A percentile compares a stretch with the other conserved stretches of the same genome.
Conservation (phyloP, 2,888 invertebrate genomes). For the Stegana nigrithorax region DNA sequence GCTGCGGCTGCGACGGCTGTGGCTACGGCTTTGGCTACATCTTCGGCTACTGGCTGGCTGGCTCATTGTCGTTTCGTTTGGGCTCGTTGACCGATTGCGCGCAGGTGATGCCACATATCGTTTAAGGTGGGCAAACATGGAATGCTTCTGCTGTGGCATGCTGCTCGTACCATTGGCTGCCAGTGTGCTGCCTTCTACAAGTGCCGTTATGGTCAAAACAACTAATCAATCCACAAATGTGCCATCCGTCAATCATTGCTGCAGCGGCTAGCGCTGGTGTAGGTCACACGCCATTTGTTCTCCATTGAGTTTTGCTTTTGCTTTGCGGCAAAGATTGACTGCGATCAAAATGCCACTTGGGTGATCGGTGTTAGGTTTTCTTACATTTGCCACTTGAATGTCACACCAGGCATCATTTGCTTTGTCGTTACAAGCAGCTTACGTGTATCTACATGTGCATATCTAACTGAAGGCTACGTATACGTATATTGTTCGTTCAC, state of each 20-base stretch:
- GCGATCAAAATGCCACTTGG: conserved; percentile 54
- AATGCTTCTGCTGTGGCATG: not conserved
- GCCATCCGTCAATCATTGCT: conserved; percentile 57
- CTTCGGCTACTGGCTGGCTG: too few species aligned
- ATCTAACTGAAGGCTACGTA: too few species aligned
- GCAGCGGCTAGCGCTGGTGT: conserved; percentile 38
- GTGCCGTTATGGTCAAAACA: conserved; percentile 59
- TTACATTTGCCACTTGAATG: conserved; percentile 41
- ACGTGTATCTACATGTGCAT: too few species aligned
- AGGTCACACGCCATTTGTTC: conserved; percentile 43
- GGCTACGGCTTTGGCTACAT: too few species aligned
- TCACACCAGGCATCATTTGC: conserved; percentile 49
- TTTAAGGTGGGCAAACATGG: too few species aligned
- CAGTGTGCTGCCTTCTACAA: not conserved
- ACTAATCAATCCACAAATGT: conserved; percentile 60
- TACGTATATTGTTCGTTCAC: too few species aligned
- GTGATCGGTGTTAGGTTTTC: conserved; percentile 30
- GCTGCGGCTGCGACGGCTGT: too few species aligned
- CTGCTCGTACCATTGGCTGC: not conserved
- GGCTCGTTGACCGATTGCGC: not conserved
- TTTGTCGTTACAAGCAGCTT: too few species aligned
- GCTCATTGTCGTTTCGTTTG: not conserved
- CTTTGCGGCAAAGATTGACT: conserved; percentile 42
- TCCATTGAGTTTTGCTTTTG: not conserved
- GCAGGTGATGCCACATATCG: conserved; percentile 3